phyloP scores from a whole-genome alignment of 2,113 vertebrate genomes.

The Tragelaphus scriptus region DNA sequence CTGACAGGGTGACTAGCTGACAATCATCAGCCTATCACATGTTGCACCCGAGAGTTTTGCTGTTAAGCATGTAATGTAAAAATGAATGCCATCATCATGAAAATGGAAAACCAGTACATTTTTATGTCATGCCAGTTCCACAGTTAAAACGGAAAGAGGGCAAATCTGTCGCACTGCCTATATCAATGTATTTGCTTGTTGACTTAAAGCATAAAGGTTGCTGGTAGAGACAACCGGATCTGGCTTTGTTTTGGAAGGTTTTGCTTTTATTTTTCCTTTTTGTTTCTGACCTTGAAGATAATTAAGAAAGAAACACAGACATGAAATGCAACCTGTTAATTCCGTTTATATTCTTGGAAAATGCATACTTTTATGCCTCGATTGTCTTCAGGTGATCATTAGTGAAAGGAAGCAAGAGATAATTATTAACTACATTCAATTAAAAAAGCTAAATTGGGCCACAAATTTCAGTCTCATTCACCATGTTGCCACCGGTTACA shows the following conservation, averaged over 20 bases:
- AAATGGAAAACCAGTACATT: neutral
- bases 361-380: neutral
- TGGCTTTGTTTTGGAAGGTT: neutral
- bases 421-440: neutral
- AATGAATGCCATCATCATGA: neutral
- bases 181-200: neutral
- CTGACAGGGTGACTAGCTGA: neutral
- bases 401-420: neutral
- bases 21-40: neutral
- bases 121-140: neutral
- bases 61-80: neutral
- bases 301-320: neutral
- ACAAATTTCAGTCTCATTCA: neutral
- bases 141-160: neutral
- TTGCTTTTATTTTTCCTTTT: neutral
- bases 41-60: neutral
- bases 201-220: neutral
- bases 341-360: neutral
- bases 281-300: neutral
- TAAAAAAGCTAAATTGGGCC: neutral
- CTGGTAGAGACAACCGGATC: neutral
- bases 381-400: neutral
- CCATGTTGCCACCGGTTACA: neutral
- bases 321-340: neutral
- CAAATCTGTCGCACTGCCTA: neutral